Evolutionary conservation across 2,888 invertebrate genomes (phyloP).

Genomic region (Eucriotettix oculatus): DNA sequence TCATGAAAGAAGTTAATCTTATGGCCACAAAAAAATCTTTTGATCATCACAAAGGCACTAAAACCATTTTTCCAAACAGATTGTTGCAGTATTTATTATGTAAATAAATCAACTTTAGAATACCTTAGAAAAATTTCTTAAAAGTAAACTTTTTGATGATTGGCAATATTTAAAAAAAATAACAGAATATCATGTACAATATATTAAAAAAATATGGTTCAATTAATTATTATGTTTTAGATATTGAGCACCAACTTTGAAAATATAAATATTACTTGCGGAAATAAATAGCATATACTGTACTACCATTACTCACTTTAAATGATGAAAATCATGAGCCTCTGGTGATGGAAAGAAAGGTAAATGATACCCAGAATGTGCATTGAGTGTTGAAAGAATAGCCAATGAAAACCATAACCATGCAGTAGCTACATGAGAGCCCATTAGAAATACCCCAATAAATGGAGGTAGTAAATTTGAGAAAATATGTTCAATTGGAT

Average conservation of each 20-base stretch:
- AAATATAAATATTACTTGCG: background rate
- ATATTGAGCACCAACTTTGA: background rate
- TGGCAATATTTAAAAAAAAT: too few relatives aligned
- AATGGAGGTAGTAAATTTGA: slow-evolving; percentile 63
- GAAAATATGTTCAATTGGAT: slow-evolving; percentile 59
- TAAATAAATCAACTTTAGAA: too few relatives aligned
- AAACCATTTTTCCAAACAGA: too few relatives aligned
- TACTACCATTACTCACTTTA: slow-evolving; percentile 42
- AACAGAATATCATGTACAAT: too few relatives aligned
- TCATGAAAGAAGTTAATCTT: too few relatives aligned
- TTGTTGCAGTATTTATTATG: too few relatives aligned
- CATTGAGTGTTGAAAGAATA: slow-evolving; percentile 59
- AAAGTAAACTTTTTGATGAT: too few relatives aligned
- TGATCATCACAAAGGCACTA: too few relatives aligned
- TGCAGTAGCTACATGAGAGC: slow-evolving; percentile 58
- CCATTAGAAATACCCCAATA: slow-evolving; percentile 54
- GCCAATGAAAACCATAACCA: slow-evolving; percentile 68
- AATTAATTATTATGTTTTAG: background rate
- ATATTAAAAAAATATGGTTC: too few relatives aligned
- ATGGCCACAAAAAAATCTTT: too few relatives aligned
- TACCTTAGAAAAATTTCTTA: too few relatives aligned
- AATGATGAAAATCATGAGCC: slow-evolving; percentile 75
- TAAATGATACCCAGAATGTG: slow-evolving; percentile 73
- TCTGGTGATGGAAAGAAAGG: slow-evolving; percentile 75
- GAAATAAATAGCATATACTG: background rate